Base-by-base conservation (phyloP, 2,888 invertebrate genomes). In the Blera fallax region DNA sequence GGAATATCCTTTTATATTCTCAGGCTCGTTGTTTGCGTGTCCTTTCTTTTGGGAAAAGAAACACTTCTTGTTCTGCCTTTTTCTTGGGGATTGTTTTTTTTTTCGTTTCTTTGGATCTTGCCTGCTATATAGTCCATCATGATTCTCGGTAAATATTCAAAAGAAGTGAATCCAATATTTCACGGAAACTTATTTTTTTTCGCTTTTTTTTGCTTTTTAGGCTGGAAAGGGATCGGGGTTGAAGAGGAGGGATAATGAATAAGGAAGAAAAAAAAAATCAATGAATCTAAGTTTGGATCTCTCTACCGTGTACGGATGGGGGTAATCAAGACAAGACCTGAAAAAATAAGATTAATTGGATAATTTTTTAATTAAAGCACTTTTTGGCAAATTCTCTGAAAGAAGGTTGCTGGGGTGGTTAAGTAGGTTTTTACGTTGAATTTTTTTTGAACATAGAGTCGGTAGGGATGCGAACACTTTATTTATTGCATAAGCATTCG, bases 251-350 rank as follows among this genome's bases (percentile, higher is more conserved):
- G 27, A 82, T 62, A 60, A 72, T 88, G 88, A 89, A 89, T 48
- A 27, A 37, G n/a, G 34, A 54, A 65, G 10, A 18, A 11, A 40
- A 27, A 58, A 73, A 67, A 80, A 74, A 65, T 80, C 65, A 62
- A 60, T 80, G 64, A 76, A 56, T 56, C 34, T 65, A 29, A 73
- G 89, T 89, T 88, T 88, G 89, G 89, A 88, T 32, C 43, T 16
- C 14, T 14, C 14, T 54, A 2, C 14, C 40, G 5, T 40, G 52
- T 7, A 14, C 40, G 69, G 76, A 60, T 37, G 62, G 58, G 85
- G 60, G 60, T 64, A 79, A 56, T 67, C 50, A 62, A 37, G 54
- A 43, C 50, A 62, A 37, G 54, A 48, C 34, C 76, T 83, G 52
- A 70, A 81, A 74, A 87, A 80, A 80, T 43, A 77, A 85, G 76